phyloP scores from a whole-genome alignment of 2,113 vertebrate species.

The Penelope pileata region DNA sequence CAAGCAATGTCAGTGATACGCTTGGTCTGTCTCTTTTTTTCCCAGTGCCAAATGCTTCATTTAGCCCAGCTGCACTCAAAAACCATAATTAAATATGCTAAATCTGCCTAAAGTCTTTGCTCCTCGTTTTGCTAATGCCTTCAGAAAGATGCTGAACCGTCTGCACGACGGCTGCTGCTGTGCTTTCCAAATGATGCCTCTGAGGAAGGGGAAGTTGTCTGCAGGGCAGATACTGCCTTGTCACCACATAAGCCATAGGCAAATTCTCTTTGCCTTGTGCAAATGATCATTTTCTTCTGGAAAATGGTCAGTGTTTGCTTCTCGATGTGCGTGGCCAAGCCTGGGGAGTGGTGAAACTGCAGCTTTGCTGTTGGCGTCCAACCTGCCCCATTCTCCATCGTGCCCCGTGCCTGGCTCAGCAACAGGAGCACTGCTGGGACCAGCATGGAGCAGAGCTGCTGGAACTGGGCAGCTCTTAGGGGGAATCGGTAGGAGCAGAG shows the following conservation, averaged over 20 bases:
- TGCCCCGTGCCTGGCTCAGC: too few relatives aligned
- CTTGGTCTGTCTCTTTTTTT: neutral
- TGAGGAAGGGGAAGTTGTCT: neutral
- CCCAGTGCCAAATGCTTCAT: constrained; percentile 34
- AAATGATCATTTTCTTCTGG: neutral
- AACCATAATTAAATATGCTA: constrained; percentile 21
- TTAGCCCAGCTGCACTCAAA: neutral
- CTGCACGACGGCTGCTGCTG: neutral
- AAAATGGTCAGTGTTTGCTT: neutral
- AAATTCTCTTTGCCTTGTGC: neutral
- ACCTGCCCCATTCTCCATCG: accelerated
- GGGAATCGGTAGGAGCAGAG: neutral
- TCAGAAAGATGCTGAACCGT: neutral
- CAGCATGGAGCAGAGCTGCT: accelerated
- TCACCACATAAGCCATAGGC: neutral
- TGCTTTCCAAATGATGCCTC: neutral
- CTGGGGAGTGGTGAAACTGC: neutral
- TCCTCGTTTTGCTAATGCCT: constrained; percentile 28
- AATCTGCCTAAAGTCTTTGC: constrained; percentile 34
- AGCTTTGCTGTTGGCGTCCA: neutral
- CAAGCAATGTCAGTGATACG: neutral
- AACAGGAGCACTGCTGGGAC: accelerated
- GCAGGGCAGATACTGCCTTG: accelerated
- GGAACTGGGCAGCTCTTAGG: too few relatives aligned
- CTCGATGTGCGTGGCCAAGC: neutral